phyloP scores from a whole-genome alignment of 2,113 vertebrate genomes.

The Meriones unguiculatus region DNA sequence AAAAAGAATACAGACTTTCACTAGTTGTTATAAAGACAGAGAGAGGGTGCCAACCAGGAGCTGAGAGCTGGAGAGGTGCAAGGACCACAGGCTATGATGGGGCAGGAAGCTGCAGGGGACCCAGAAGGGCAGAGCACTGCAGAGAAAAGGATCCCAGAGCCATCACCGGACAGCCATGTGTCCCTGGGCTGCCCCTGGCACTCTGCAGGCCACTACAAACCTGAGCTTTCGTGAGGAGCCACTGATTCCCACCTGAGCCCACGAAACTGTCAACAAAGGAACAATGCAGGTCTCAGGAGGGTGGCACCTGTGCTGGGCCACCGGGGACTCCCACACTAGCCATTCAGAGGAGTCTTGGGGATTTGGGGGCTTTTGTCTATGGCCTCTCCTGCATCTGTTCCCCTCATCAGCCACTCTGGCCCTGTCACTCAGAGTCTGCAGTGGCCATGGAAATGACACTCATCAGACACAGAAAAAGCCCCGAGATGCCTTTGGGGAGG shows the following conservation, averaged over 20 bases:
- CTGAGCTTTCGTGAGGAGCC: not conserved
- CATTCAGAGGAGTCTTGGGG: not conserved
- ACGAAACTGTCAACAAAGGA: not conserved
- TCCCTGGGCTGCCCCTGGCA: not conserved
- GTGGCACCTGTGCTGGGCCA: not conserved
- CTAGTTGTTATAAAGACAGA: not conserved
- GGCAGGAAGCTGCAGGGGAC: not conserved
- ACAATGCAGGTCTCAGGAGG: not conserved
- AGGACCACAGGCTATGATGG: not conserved
- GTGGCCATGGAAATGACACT: not conserved
- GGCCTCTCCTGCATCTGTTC: not conserved
- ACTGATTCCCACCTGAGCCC: not conserved
- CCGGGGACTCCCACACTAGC: not conserved
- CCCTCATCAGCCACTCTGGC: not conserved
- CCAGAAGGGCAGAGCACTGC: not conserved
- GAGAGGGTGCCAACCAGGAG: not conserved
- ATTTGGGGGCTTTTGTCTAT: not conserved
- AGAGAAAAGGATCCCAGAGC: not conserved
- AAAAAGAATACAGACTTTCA: not conserved
- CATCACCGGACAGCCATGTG: no score
- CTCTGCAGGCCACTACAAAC: not conserved
- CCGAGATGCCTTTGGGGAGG: not conserved
- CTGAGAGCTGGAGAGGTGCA: no score
- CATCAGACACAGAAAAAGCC: not conserved
- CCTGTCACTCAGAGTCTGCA: not conserved